Evolutionary conservation across 2,113 vertebrate genomes (phyloP), one percentile per base, ranked within the genome.

Genomic region (Dascyllus trimaculatus): DNA sequence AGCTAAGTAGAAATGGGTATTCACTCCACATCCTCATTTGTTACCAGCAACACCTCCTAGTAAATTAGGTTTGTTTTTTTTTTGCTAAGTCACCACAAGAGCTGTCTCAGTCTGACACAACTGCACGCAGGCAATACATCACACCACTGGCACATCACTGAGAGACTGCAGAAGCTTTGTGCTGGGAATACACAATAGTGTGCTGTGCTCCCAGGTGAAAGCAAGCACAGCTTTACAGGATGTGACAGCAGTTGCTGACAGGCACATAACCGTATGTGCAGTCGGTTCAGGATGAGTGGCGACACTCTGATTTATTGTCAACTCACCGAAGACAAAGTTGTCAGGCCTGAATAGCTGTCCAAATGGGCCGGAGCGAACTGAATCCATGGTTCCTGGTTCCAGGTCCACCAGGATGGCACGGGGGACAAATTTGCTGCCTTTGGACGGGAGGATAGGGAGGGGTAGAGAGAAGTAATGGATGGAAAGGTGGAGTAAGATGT

Each of bases 371-470:
- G 94, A 95, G 65, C 94, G 93, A 14, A 95, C 94, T 0, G 94
- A 95, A 74, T 95, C 94, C 94, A 95, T 95, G 83, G 94, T 95
- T 65, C 94, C 94, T 21, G 94, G 94, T 71, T 95, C 94, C 76
- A 95, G 75, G 62, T 95, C 94, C 68, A 95, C 94, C 87, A 95
- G 90, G 43, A 95, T 93, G 86, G 94, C 94, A 53, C 94, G 92
- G 10, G 94, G 94, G 53, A 95, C 94, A 82, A 45, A 95, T 82
- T 95, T 95, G 71, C 89, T 92, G 51, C 91, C 94, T 95, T 90
- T 84, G 49, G 67, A 82, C 9, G 61, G 10, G 67, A 22, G 22
- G 49, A 40, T 2, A 69, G 54, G 53, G 53, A 29, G 24, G 18
- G 52, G 65, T 18, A 4, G 45, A n/a, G 54, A 76, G 71, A 73